phyloP scores from a whole-genome alignment of 2,113 vertebrate species.

The Platichthys flesus region DNA sequence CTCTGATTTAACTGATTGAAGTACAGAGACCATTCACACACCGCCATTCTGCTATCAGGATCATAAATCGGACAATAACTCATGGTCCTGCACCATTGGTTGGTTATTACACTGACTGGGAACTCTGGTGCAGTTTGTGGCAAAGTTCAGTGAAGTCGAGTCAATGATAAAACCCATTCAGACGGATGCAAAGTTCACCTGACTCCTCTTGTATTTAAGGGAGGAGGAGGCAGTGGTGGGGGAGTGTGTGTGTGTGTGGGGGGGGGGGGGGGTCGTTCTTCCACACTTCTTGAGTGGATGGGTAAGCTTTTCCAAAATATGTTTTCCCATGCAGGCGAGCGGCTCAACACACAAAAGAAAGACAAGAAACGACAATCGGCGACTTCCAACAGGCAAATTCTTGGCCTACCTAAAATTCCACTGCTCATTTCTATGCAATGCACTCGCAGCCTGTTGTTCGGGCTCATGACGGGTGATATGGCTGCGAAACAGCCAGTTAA shows the following conservation, averaged over 20 bases:
- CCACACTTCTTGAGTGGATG: slow-evolving; percentile 16
- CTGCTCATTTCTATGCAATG: neutral
- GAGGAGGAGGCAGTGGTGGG: neutral
- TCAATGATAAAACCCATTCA: slow-evolving; percentile 79
- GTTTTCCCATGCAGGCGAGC: slow-evolving; percentile 7
- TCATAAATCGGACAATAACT: slow-evolving; percentile 63
- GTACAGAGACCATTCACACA: slow-evolving; percentile 23
- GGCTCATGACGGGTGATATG: slow-evolving; percentile 50
- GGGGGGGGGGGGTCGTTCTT: neutral
- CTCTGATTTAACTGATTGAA: slow-evolving; percentile 42
- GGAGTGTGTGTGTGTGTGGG: neutral
- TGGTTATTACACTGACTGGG: slow-evolving; percentile 33
- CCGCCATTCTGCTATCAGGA: slow-evolving; percentile 39
- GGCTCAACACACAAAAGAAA: neutral
- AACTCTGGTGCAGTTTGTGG: slow-evolving; percentile 44
- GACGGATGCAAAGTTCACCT: slow-evolving; percentile 79
- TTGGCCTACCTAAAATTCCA: slow-evolving; percentile 8
- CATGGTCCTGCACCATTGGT: slow-evolving; percentile 31
- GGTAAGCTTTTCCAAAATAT: slow-evolving; percentile 47
- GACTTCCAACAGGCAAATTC: slow-evolving; percentile 18
- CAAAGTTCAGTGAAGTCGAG: slow-evolving; percentile 76
- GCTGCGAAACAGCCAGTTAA: slow-evolving; percentile 56
- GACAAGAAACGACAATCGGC: slow-evolving; percentile 3
- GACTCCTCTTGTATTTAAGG: slow-evolving; percentile 32
- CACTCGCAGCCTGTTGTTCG: slow-evolving; percentile 44